Evolutionary conservation across 2,797 vertebrate genomes (phyloP).

Genomic region (Notoglanidium macrostoma): DNA sequence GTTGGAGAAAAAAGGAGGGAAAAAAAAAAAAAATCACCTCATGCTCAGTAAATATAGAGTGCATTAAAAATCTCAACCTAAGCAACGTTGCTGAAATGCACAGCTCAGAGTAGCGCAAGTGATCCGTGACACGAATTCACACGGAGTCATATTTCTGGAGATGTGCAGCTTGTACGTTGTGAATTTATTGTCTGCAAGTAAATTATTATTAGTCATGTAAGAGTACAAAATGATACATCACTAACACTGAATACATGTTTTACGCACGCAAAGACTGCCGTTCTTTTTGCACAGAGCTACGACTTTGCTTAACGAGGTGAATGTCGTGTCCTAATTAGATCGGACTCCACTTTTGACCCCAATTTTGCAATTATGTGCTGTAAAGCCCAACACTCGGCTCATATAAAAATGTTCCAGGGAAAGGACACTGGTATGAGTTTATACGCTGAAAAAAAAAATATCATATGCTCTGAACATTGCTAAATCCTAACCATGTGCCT

Average conservation of each 20-base stretch:
- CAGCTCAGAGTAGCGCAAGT: not conserved
- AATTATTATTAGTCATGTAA: not conserved
- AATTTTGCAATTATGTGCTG: not conserved
- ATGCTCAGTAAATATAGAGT: slow-evolving; percentile 41
- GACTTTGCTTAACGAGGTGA: not conserved
- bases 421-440: not conserved
- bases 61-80: slow-evolving; percentile 34
- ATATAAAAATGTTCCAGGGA: not conserved
- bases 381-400: not conserved
- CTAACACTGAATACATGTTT: not conserved
- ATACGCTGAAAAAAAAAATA: too few species aligned
- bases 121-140: too few species aligned
- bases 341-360: not conserved
- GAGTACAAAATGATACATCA: not conserved
- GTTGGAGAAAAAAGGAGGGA: not conserved
- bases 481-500: not conserved
- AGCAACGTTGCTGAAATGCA: slow-evolving; percentile 32
- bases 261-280: too few species aligned
- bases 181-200: not conserved
- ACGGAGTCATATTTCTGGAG: not conserved
- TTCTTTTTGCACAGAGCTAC: not conserved
- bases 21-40: slow-evolving; percentile 28
- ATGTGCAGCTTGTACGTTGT: not conserved
- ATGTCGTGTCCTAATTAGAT: not conserved
- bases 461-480: too few species aligned